Evolutionary conservation across 2,888 invertebrate species (phyloP), one percentile per base, ranked within the genome.

Genomic region (Lumbricus terrestris): DNA sequence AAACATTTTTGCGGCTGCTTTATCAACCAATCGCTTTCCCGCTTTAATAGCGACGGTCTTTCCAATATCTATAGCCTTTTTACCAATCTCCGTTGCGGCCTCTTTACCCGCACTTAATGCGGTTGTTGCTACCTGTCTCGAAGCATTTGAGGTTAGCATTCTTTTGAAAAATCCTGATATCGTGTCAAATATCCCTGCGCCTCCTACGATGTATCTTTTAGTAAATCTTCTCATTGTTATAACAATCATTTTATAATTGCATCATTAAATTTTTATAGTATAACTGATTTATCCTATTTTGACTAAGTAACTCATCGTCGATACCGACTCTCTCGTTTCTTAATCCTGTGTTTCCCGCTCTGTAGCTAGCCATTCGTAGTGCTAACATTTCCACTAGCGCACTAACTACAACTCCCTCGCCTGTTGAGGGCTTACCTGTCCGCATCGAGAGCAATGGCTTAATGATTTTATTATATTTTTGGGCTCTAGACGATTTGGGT

Each of bases 401-500:
- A 82, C 29, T 23, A 33, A 82, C 33, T 13, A 82, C 82, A 33
- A 82, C 82, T 16, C 82, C 29, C 33, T 82, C 33, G 33, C 82
- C 82, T 33, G 33, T 33, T 82, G 82, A 11, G 11, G n/a, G n/a
- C 33, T 82, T 82, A 82, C n/a, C 33, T 33, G 20, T n/a, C 82
- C 82, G 33, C 33, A 82, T 82, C 82, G 82, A n/a, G n/a, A n/a
- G n/a, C n/a, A n/a, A n/a, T n/a, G n/a, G 82, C 82, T 82, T 82
- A 33, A 82, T 82, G 33, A 82, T 82, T 82, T 82, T 15, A 33
- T 33, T 82, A 13, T 82, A 82, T 33, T 82, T 82, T 33, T 23
- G 8, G 82, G 29, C 33, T 82, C 82, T 82, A 33, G 82, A 82
- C 82, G 82, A 82, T 82, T 16, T 82, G 33, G 82, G 82, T n/a